Evolutionary conservation across 2,113 vertebrate genomes (phyloP), one percentile per base, ranked within the genome.

Genomic region (Phylloscopus trochilus): DNA sequence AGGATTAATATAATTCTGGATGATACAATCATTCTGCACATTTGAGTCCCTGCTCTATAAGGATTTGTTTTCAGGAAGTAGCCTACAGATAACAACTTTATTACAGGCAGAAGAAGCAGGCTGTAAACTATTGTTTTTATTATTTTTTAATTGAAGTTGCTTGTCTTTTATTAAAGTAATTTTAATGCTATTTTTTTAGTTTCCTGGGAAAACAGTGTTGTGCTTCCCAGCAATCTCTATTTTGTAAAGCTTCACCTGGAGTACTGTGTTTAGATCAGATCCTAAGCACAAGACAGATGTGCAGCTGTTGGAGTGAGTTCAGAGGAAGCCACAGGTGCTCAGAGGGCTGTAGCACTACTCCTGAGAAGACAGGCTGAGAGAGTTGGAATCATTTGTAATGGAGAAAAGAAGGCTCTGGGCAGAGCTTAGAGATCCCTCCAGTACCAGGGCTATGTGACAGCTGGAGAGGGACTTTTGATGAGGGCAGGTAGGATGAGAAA

Each of bases 21-120:
- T 91, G 90, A 83, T 91, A 88, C 51, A 85, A 63, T 89, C 59
- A 79, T 91, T 79, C 49, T 95, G 47, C 49, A 89, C 41, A 72
- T 64, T 47, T 79, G 43, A 55, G 66, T 77, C 79, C 44, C 91
- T 51, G 37, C 64, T 94, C 26, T 77, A 15, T 53, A 28, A 43
- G 62, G 55, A 76, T 62, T 74, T 90, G 33, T 93, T 96, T 94
- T 72, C 43, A 95, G 83, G 79, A 91, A 89, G 35, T 21, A 41
- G 28, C 47, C 90, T 86, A 58, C 44, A 11, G 24, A 87, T 90
- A 84, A 26, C 46, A 86, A 55, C 35, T 96, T 95, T 92, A 83
- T 94, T 83, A 49, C 23, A 80, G 41, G 39, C 66, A 77, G 52
- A 59, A 66, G 73, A 59, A 93, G 8, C n/a, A 69, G 37, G 51